Evolutionary conservation across 2,797 vertebrate species (phyloP), one percentile per base, ranked within the genome.

Genomic region (Myotis myotis): DNA sequence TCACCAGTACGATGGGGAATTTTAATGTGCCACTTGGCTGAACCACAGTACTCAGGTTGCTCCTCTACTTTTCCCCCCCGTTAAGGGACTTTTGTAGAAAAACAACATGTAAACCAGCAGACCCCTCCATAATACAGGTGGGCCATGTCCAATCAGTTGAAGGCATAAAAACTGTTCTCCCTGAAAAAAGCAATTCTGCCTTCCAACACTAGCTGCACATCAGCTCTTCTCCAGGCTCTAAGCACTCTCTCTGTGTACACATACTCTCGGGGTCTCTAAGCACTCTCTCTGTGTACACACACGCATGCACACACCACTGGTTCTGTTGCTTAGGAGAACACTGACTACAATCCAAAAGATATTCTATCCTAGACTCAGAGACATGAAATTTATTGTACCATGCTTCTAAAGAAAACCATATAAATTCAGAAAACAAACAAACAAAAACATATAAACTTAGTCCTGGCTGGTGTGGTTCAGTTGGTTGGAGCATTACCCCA

Each of bases 321-420:
- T 49, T 33, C 66, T 30, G 5, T 20, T 81, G 33, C 72, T 79
- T 57, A 49, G 44, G 51, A 89, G 55, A 88, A 38, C 3, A 19
- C 22, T 33, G n/a, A 55, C 51, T 33, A 68, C 25, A 49, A 44
- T 23, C 22, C 10, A 15, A 47, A 72, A 47, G 44, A 44, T 36
- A 4, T 30, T 90, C 89, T 55, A 36, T 20, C 19, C 57, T 49
- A 92, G 68, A 47, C 19, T 85, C 41, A 15, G 51, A 80, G 22
- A 55, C 51, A 81, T 16, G 23, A 36, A 8, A 81, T 47, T 80
- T 81, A 84, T 74, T 33, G 19, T 23, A 64, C 20, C n/a, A n/a
- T 74, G n/a, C 87, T 60, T 66, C 84, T 76, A 89, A 93, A 82
- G 36, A 81, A 79, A 75, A 80, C 57, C 38, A 20, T 17, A 87